Evolutionary conservation across 2,797 vertebrate genomes (phyloP).

Genomic region (Columba guinea): DNA sequence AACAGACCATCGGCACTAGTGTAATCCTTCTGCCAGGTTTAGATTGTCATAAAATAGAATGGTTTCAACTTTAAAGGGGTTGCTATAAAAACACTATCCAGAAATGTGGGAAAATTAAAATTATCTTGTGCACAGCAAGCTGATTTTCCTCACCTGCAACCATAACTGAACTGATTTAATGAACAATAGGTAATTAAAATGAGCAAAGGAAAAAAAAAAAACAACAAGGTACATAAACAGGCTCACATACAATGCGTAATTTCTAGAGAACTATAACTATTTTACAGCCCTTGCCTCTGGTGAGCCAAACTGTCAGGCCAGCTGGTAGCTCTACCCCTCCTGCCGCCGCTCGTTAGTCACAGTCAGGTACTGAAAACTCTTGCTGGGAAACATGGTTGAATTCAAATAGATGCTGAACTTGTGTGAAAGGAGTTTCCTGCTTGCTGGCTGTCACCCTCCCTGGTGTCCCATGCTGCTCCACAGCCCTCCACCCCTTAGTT

Average conservation of each 20-base stretch:
- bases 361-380: neutral
- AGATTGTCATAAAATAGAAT: neutral
- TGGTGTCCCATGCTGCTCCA: neutral
- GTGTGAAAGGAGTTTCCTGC: neutral
- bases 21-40: neutral
- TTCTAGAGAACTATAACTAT: neutral
- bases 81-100: neutral
- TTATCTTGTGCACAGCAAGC: neutral
- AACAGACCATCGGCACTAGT: neutral
- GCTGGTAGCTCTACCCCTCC: neutral
- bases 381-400: neutral
- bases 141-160: slow-evolving; percentile 8
- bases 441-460: neutral
- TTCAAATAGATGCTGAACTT: neutral
- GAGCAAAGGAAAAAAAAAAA: neutral
- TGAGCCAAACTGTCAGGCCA: slow-evolving; percentile 22
- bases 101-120: neutral
- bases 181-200: neutral
- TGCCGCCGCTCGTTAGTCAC: neutral
- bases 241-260: neutral
- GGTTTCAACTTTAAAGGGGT: neutral
- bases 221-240: neutral
- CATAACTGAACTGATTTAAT: neutral
- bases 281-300: neutral
- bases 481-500: neutral